Evolutionary conservation across 2,113 vertebrate species (phyloP).

Genomic region (Caloenas nicobarica): DNA sequence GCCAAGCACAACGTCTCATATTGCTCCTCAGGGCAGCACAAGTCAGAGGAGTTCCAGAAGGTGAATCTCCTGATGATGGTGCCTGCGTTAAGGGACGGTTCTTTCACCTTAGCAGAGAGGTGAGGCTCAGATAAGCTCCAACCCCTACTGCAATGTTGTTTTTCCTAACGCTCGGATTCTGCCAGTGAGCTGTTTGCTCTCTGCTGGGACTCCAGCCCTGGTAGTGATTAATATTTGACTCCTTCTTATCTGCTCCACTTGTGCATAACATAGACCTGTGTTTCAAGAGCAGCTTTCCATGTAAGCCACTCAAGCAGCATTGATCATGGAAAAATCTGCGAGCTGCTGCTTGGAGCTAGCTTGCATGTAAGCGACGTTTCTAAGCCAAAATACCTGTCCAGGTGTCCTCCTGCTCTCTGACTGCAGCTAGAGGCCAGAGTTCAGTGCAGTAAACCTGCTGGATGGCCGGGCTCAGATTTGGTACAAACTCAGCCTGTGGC

Average conservation of each 20-base stretch:
- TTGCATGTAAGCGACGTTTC: not conserved
- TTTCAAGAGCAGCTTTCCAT: not conserved
- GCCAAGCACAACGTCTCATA: not conserved
- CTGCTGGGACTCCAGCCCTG: not conserved
- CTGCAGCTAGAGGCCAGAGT: not conserved
- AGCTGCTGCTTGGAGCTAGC: not conserved
- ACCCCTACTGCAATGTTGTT: not conserved
- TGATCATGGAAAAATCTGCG: not conserved
- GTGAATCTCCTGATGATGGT: constrained; percentile 79
- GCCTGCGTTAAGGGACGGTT: constrained; percentile 83
- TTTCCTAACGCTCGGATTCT: not conserved
- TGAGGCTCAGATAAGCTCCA: constrained; percentile 40
- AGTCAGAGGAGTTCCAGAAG: constrained; percentile 78
- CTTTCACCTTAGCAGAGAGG: constrained; percentile 88
- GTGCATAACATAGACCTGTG: not conserved
- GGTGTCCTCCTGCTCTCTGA: not conserved
- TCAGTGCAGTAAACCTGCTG: not conserved
- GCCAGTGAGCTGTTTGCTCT: accelerated
- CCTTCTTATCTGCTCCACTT: not conserved
- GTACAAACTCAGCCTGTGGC: not conserved
- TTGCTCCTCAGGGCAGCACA: constrained; percentile 78
- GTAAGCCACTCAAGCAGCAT: not conserved
- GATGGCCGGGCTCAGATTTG: not conserved
- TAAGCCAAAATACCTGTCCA: not conserved
- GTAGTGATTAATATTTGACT: not conserved